Percentiles rank a stretch among this genome's conserved stretches.
These are phyloP conservation scores for Drosophila formosana DNA, from an alignment of 2,888 invertebrate genomes.

Conservation along the genomic window DNA sequence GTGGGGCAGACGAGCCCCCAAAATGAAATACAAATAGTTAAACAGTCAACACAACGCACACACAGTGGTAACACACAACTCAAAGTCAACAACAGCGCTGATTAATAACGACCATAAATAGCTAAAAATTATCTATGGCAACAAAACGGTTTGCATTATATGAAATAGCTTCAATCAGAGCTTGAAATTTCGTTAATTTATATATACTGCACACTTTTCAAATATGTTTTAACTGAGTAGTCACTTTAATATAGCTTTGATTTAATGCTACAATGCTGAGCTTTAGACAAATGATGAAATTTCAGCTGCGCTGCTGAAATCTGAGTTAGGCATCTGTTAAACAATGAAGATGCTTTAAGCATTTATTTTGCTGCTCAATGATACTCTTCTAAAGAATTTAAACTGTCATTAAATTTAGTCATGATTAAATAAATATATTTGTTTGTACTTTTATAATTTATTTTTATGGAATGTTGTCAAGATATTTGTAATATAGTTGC, in stretches of 20 bases:
- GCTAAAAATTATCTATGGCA: conserved; percentile 20
- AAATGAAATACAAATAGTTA: conserved; percentile 33
- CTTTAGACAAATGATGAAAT: neutral
- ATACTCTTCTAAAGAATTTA: neutral
- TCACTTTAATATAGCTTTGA: neutral
- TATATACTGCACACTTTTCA: neutral
- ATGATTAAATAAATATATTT: too few species aligned
- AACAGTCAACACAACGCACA: conserved; percentile 13
- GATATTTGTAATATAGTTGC: neutral
- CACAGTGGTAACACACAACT: conserved; percentile 31
- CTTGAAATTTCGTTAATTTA: neutral
- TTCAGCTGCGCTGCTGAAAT: neutral
- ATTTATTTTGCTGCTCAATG: too few species aligned
- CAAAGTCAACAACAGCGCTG: conserved; percentile 41
- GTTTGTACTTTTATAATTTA: neutral
- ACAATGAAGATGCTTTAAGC: neutral
- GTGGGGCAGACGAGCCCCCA: conserved; percentile 48
- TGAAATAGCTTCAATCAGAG: neutral
- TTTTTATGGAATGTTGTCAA: neutral
- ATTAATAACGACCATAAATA: conserved; percentile 10
- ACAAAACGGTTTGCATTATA: neutral
- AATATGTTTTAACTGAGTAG: neutral
- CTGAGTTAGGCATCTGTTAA: neutral
- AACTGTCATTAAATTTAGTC: too few species aligned
- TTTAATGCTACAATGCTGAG: neutral